Conservation (phyloP, 1,140 invertebrate genomes). For the Bombyx mandarina region DNA sequence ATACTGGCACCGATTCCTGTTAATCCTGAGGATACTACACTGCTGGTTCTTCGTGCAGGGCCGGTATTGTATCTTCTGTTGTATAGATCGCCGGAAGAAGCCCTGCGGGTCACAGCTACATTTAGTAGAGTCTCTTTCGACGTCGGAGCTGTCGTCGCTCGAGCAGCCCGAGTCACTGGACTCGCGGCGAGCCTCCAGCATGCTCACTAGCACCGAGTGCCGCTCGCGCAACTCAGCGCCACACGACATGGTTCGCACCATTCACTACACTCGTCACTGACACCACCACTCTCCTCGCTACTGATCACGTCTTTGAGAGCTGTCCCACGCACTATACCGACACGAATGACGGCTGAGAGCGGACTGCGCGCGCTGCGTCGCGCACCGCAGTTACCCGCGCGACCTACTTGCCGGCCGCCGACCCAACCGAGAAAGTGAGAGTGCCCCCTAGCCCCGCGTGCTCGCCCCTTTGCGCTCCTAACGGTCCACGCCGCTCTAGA, state of each 20-base stretch:
- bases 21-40: constrained; percentile 96
- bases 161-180: constrained; percentile 74
- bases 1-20: constrained; percentile 97
- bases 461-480: constrained; percentile 41
- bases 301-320: constrained; percentile 11
- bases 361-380: constrained; percentile 63
- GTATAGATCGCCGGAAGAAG: constrained; percentile 91
- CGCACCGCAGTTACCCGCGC: constrained; percentile 72
- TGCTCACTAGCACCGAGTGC: constrained; percentile 69
- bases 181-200: constrained; percentile 69
- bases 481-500: constrained; percentile 67
- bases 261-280: constrained; percentile 51
- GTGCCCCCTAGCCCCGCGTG: constrained; percentile 50
- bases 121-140: constrained; percentile 52
- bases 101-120: constrained; percentile 81
- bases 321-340: constrained; percentile 39
- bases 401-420: constrained; percentile 78
- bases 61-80: constrained; percentile 98
- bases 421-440: constrained; percentile 77
- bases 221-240: constrained; percentile 58
- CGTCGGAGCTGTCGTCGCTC: constrained; percentile 70
- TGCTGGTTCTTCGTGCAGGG: constrained; percentile 98
- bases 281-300: constrained; percentile 24
- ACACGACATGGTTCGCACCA: constrained; percentile 57
- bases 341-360: constrained; percentile 51